phyloP scores from a whole-genome alignment of 2,888 invertebrate species.

The Ormia ochracea region DNA sequence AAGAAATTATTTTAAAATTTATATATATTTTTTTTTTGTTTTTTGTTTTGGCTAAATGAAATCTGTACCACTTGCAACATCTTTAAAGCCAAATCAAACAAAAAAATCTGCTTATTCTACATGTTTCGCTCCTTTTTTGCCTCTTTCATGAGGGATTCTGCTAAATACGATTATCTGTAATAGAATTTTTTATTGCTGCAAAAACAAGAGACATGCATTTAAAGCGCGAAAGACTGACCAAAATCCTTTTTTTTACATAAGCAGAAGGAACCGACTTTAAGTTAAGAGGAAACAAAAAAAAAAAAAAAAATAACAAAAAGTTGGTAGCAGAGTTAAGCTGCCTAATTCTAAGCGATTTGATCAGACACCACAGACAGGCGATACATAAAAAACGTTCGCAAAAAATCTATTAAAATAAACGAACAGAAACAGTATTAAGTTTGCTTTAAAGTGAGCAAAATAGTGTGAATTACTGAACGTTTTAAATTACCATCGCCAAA shows the following conservation, averaged over 20 bases:
- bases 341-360: not conserved
- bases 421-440: too few relatives aligned
- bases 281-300: not conserved
- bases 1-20: constrained; percentile 14
- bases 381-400: too few relatives aligned
- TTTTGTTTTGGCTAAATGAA: not conserved
- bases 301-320: not conserved
- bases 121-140: not conserved
- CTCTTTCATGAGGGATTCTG: constrained; percentile 2
- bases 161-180: constrained; percentile 35
- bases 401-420: too few relatives aligned
- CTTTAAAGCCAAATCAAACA: constrained; percentile 7
- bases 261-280: not conserved
- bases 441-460: too few relatives aligned
- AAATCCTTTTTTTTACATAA: not conserved
- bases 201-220: constrained; percentile 12
- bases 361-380: not conserved
- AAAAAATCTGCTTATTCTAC: constrained; percentile 30
- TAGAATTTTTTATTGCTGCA: constrained; percentile 30
- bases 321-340: not conserved
- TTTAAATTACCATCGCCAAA: too few relatives aligned
- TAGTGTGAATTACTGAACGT: too few relatives aligned
- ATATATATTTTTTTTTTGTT: too few relatives aligned
- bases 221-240: not conserved
- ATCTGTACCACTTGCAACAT: not conserved